These are phyloP conservation scores for Prosapia bicincta DNA, from an alignment of 2,888 invertebrate species.

Conservation along the genomic window DNA sequence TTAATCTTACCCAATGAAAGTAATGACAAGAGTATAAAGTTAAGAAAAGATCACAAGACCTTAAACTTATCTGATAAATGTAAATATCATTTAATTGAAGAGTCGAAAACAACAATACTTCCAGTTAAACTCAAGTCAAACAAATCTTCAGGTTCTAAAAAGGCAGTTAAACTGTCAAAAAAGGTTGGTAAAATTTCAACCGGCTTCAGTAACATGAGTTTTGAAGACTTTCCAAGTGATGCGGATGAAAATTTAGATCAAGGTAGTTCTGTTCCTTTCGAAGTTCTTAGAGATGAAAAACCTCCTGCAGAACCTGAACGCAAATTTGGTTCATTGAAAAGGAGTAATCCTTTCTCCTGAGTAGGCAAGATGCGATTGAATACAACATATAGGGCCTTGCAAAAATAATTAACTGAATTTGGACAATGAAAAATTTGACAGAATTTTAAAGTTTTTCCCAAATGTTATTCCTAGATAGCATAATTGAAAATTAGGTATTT, in stretches of 20 bases:
- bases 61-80: constrained; percentile 27
- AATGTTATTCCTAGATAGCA: too few species aligned
- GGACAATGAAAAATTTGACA: too few species aligned
- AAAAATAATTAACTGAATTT: background rate
- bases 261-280: constrained; percentile 55
- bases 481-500: too few species aligned
- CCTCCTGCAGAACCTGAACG: constrained; percentile 43
- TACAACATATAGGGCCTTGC: background rate
- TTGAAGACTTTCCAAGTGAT: constrained; percentile 67
- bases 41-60: constrained; percentile 25
- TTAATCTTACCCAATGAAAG: constrained; percentile 17
- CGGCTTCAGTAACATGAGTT: constrained; percentile 71
- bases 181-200: constrained; percentile 51
- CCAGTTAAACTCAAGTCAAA: constrained; percentile 15
- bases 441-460: background rate
- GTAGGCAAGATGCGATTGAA: constrained; percentile 14
- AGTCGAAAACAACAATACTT: constrained; percentile 35
- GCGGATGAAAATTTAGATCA: constrained; percentile 46
- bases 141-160: constrained; percentile 42
- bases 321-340: constrained; percentile 48
- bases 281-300: constrained; percentile 52
- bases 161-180: constrained; percentile 50
- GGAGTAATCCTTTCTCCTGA: constrained; percentile 50
- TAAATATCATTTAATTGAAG: constrained; percentile 48
- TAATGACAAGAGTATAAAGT: constrained; percentile 8